Conservation (phyloP, 2,888 invertebrate species). For the Metalampra italica region DNA sequence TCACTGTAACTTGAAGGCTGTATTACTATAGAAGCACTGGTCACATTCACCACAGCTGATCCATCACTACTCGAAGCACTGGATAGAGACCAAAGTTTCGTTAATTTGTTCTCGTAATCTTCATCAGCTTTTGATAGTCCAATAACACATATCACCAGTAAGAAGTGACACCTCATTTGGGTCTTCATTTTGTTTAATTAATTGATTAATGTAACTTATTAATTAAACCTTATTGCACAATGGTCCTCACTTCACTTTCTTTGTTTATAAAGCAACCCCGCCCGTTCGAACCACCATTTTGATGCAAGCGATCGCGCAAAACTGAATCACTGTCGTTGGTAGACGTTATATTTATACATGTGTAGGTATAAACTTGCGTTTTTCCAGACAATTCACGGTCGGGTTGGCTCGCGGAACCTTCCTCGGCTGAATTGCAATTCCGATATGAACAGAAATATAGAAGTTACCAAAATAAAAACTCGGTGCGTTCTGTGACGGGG, state of each 20-base stretch:
- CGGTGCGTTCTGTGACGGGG: conserved; percentile 16
- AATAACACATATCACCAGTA: conserved; percentile 49
- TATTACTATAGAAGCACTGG: conserved; percentile 57
- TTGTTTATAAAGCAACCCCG: conserved; percentile 34
- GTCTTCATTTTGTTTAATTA: conserved; percentile 34
- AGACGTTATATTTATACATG: conserved; percentile 74
- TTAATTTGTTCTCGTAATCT: conserved; percentile 52
- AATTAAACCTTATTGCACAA: conserved; percentile 40
- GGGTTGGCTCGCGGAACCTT: conserved; percentile 49
- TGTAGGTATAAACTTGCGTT: conserved; percentile 68
- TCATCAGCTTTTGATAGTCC: conserved; percentile 39
- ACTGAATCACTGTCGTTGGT: conserved; percentile 67
- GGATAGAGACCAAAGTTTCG: conserved; percentile 55
- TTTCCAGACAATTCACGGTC: conserved; percentile 67
- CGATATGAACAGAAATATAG: conserved; percentile 54
- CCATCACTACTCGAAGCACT: conserved; percentile 49
- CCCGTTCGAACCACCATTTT: conserved; percentile 63
- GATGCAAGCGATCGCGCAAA: conserved; percentile 70
- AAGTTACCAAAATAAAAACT: conserved; percentile 51
- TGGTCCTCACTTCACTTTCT: conserved; percentile 57
- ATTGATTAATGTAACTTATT: conserved; percentile 25
- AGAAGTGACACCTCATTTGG: conserved; percentile 45
- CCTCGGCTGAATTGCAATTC: conserved; percentile 43
- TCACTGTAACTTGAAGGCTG: conserved; percentile 44
- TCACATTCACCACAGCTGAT: conserved; percentile 54